These are phyloP conservation scores for Drosophila pruinosa DNA, from an alignment of 1,140 invertebrate genomes.

Conservation along the genomic window DNA sequence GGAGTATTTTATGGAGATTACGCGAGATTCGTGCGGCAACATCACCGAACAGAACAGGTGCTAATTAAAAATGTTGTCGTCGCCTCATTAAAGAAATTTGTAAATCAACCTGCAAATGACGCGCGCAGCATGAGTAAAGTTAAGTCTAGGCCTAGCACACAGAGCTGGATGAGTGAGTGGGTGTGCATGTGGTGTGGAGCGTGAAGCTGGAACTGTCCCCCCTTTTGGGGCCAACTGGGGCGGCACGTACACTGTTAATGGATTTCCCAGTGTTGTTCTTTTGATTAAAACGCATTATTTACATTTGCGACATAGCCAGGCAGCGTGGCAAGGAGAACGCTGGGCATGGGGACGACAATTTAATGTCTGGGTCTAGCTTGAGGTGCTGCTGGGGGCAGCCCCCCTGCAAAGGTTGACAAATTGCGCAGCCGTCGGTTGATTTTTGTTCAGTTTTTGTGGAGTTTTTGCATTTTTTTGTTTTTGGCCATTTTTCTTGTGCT, in stretches of 20 bases:
- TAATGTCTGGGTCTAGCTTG: constrained; percentile 41
- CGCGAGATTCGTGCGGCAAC: constrained; percentile 18
- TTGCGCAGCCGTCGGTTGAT: constrained; percentile 44
- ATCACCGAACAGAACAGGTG: constrained; percentile 45
- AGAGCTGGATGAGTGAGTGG: neutral
- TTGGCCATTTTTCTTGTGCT: constrained; percentile 1
- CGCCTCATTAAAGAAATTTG: constrained; percentile 75
- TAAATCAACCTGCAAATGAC: constrained; percentile 65
- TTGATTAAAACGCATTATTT: constrained; percentile 79
- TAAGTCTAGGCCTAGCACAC: constrained; percentile 4
- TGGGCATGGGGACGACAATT: neutral
- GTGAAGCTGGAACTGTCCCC: neutral
- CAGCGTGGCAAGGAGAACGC: neutral
- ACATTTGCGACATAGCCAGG: constrained; percentile 58
- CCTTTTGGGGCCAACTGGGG: constrained; percentile 13
- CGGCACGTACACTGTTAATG: constrained; percentile 67
- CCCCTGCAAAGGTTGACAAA: constrained; percentile 63
- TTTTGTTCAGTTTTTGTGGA: constrained; percentile 13
- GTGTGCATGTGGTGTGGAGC: neutral
- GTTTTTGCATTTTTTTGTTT: constrained; percentile 33
- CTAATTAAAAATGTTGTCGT: constrained; percentile 80
- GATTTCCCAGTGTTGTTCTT: constrained; percentile 62
- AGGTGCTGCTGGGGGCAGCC: constrained; percentile 14
- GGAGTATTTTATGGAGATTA: constrained; percentile 64
- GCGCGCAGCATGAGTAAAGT: constrained; percentile 43